phyloP scores from a whole-genome alignment of 2,797 vertebrate genomes.

The Paedocypris micromegethes region DNA sequence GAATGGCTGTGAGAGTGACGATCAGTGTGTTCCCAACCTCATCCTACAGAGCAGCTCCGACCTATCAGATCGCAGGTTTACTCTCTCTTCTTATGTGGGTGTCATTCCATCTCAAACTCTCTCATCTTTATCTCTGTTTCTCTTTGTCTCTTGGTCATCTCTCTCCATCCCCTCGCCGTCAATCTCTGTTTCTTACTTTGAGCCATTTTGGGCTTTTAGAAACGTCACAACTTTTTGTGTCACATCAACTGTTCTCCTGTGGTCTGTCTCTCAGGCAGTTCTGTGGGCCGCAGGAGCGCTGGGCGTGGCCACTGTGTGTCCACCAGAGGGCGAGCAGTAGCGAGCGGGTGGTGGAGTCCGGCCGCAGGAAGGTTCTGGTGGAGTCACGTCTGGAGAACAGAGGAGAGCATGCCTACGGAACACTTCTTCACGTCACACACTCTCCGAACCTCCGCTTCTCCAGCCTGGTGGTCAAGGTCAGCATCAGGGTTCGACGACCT shows the following conservation, averaged over 20 bases:
- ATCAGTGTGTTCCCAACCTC: constrained; percentile 83
- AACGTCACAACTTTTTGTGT: too few species aligned
- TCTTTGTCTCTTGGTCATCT: neutral
- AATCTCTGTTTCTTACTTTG: constrained; percentile 6
- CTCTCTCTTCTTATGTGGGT: neutral
- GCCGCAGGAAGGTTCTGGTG: constrained; percentile 73
- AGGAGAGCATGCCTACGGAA: constrained; percentile 85
- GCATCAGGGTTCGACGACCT: neutral
- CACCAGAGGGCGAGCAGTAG: constrained; percentile 53
- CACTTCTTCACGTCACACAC: constrained; percentile 76
- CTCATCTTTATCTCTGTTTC: neutral
- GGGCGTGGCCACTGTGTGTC: constrained; percentile 50
- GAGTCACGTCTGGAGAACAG: constrained; percentile 77
- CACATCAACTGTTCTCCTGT: too few species aligned
- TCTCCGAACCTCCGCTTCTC: constrained; percentile 85
- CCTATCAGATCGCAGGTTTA: constrained; percentile 77
- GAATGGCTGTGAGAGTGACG: constrained; percentile 90
- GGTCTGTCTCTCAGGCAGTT: constrained; percentile 68
- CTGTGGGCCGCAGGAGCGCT: constrained; percentile 62
- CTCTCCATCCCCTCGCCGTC: neutral
- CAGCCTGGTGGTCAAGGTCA: constrained; percentile 81
- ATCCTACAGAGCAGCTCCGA: constrained; percentile 75
- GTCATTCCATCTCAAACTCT: neutral
- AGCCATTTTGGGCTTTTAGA: too few species aligned
- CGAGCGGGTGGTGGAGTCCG: constrained; percentile 71